Percentiles rank a stretch among this genome's conserved stretches.
Evolutionary conservation across 2,797 vertebrate species (phyloP).

Genomic region (Notamacropus eugenii): DNA sequence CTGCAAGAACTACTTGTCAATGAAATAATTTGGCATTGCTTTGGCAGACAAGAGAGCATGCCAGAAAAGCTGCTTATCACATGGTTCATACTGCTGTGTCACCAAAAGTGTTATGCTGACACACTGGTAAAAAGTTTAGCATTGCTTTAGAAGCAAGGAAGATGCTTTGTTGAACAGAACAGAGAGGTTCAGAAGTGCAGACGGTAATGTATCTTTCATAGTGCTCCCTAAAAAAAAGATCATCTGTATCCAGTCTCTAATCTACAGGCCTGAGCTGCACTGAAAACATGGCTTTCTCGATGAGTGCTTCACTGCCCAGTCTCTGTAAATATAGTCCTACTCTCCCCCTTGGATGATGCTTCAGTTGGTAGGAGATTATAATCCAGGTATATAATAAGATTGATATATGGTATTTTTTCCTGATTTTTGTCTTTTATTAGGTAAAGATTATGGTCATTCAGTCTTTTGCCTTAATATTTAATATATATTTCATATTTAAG

Average conservation of each 20-base stretch:
- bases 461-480: not conserved
- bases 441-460: not conserved
- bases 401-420: not conserved
- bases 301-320: not conserved
- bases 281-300: not conserved
- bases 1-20: not conserved
- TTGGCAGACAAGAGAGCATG: not conserved
- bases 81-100: not conserved
- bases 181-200: not conserved
- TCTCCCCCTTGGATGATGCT: not conserved
- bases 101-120: not conserved
- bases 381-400: not conserved
- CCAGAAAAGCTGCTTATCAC: not conserved
- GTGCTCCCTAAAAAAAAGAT: not conserved
- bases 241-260: not conserved
- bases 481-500: not conserved
- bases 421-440: not conserved
- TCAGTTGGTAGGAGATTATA: not conserved
- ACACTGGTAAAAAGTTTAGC: not conserved
- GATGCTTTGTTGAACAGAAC: not conserved
- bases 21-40: not conserved
- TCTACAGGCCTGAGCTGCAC: not conserved
- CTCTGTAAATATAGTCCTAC: not conserved
- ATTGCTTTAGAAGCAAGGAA: not conserved
- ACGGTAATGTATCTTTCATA: not conserved